Conservation (phyloP, 2,888 invertebrate genomes). For the Trilocha varians region DNA sequence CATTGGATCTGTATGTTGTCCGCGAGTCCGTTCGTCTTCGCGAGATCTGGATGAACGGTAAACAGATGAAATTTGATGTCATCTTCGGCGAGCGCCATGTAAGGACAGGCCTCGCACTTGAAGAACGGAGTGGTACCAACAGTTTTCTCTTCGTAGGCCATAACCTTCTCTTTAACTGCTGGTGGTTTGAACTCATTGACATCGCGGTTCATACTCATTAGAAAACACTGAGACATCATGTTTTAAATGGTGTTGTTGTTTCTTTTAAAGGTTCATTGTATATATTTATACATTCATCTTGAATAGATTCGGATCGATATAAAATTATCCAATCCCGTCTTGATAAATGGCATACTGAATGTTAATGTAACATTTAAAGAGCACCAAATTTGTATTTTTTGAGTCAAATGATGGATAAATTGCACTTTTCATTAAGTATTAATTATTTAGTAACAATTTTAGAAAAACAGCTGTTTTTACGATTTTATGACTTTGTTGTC, state of each 20-base stretch:
- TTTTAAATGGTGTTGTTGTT: not conserved
- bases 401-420: too few species aligned
- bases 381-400: not conserved
- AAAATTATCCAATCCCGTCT: not conserved
- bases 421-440: not conserved
- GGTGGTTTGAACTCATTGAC: constrained; percentile 27
- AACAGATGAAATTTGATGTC: constrained; percentile 69
- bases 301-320: not conserved
- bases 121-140: constrained; percentile 66
- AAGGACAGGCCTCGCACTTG: constrained; percentile 71
- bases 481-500: too few species aligned
- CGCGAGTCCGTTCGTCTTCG: constrained; percentile 67
- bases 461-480: not conserved
- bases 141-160: constrained; percentile 65
- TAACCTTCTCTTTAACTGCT: constrained; percentile 48
- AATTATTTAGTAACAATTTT: not conserved
- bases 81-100: constrained; percentile 67
- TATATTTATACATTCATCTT: not conserved
- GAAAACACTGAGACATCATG: constrained; percentile 38
- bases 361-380: not conserved
- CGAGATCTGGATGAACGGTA: constrained; percentile 56
- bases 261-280: not conserved
- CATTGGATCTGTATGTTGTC: constrained; percentile 74
- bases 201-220: constrained; percentile 33
- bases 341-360: not conserved